Base-by-base conservation (phyloP, 2,113 vertebrate species). In the Columbina picui region DNA sequence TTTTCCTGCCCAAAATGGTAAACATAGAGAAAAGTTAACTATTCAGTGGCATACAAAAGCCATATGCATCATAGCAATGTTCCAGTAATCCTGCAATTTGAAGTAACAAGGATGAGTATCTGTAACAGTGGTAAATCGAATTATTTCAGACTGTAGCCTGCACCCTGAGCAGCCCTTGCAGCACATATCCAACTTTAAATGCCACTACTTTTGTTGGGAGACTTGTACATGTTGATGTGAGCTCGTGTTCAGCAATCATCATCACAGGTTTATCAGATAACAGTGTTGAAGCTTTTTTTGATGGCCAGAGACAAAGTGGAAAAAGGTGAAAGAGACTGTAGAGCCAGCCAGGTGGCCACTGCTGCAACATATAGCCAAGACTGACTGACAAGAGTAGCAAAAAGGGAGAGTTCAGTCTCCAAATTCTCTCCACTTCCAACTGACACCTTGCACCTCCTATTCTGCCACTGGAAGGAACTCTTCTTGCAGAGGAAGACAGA, bases 1-100 rank as follows among this genome's bases (percentile, higher is more conserved):
- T 98, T 99, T 99, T 93, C 99, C 99, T 99, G 94, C 52, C 10
- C 67, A 61, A 87, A 82, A 89, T 7, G 17, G 36, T 57, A 70
- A 57, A 70, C 30, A 60, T 4, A 22, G 39, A 95, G 36, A 91
- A 32, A 47, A 81, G 39, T 90, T 93, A 84, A 77, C 5, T 39
- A 34, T 30, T 76, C 25, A 45, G 36, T 50, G 53, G 52, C 53
- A 21, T 3, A 56, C 9, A 84, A 77, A 86, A 80, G 32, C 25
- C 4, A 2, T 13, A 9, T 7, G 10, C 0, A 0, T 75, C 49
- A 70, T 14, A 84, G 19, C 23, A 88, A 59, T 12, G 14, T 23
- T 80, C 67, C 34, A 30, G 29, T 47, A 86, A 86, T 17, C 39
- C 27, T 50, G 59, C 21, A 59, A 8, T 21, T 79, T 43, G 39